These are phyloP conservation scores for Neoscelio sp. DNA, from an alignment of 2,888 invertebrate species.

Conservation along the genomic window DNA sequence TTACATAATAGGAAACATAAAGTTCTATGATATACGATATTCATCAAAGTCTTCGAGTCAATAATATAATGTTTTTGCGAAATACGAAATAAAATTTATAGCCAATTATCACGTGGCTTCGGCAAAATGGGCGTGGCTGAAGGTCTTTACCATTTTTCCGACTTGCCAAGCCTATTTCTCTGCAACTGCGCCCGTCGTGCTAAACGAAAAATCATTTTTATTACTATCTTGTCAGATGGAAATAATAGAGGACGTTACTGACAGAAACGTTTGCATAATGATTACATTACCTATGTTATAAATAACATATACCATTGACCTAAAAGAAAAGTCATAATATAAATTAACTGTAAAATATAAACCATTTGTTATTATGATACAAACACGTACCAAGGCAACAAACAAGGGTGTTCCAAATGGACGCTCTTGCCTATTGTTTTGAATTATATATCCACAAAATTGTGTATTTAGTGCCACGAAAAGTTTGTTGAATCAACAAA, in stretches of 20 bases:
- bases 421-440: slow-evolving; percentile 46
- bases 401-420: slow-evolving; percentile 30
- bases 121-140: slow-evolving; percentile 37
- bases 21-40: slow-evolving; percentile 4
- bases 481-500: slow-evolving; percentile 67
- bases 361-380: too few species aligned
- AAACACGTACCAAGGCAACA: slow-evolving; percentile 43
- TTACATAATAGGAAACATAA: too few species aligned
- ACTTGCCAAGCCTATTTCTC: slow-evolving; percentile 30
- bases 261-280: too few species aligned
- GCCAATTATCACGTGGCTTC: slow-evolving; percentile 48
- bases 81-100: slow-evolving; percentile 39
- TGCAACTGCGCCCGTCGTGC: background rate
- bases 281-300: too few species aligned
- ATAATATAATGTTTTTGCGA: slow-evolving; percentile 14
- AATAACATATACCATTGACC: too few species aligned
- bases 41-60: background rate
- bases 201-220: background rate
- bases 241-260: too few species aligned
- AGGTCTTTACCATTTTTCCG: slow-evolving; percentile 11
- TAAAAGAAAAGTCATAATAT: too few species aligned
- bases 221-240: too few species aligned
- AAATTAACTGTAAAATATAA: too few species aligned
- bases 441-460: slow-evolving; percentile 63
- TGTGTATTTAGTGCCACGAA: slow-evolving; percentile 60